These are phyloP conservation scores for Melanophora roralis DNA, from an alignment of 2,888 invertebrate genomes.

Conservation along the genomic window DNA sequence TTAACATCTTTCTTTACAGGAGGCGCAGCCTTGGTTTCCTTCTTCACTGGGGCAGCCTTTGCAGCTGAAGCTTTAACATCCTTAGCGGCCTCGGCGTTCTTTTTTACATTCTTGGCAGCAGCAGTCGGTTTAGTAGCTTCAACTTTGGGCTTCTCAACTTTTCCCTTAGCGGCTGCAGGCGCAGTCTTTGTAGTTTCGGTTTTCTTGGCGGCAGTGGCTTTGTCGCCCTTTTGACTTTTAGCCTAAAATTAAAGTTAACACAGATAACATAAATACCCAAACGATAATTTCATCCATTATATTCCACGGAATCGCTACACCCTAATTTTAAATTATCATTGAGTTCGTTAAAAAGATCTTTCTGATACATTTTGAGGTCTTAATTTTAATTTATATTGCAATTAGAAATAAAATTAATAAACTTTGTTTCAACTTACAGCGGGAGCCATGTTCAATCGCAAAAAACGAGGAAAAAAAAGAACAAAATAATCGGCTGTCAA, in stretches of 20 bases:
- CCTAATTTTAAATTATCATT: conserved; percentile 9
- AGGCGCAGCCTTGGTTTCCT: conserved; percentile 64
- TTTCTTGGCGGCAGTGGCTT: conserved; percentile 74
- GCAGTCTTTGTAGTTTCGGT: conserved; percentile 71
- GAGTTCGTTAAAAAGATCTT: background rate
- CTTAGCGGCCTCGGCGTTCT: conserved; percentile 67
- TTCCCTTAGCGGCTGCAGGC: conserved; percentile 74
- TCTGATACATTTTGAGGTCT: background rate
- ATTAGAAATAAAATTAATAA: conserved; percentile 38
- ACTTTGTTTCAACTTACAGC: conserved; percentile 73
- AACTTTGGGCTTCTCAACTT: conserved; percentile 75
- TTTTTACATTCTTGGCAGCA: conserved; percentile 75
- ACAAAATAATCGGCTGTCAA: conserved; percentile 63
- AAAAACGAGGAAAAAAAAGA: conserved; percentile 76
- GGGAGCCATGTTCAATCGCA: conserved; percentile 76
- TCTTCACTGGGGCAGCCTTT: conserved; percentile 62
- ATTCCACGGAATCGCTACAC: conserved; percentile 46
- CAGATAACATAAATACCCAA: background rate
- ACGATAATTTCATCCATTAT: conserved; percentile 33
- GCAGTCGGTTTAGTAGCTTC: conserved; percentile 74
- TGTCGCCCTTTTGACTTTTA: conserved; percentile 75
- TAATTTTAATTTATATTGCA: background rate
- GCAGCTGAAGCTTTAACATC: conserved; percentile 77
- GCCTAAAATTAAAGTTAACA: conserved; percentile 68
- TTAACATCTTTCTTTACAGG: conserved; percentile 65